Evolutionary conservation across 2,797 vertebrate species (phyloP), one percentile per base, ranked within the genome.

Genomic region (Garrulus glandarius): DNA sequence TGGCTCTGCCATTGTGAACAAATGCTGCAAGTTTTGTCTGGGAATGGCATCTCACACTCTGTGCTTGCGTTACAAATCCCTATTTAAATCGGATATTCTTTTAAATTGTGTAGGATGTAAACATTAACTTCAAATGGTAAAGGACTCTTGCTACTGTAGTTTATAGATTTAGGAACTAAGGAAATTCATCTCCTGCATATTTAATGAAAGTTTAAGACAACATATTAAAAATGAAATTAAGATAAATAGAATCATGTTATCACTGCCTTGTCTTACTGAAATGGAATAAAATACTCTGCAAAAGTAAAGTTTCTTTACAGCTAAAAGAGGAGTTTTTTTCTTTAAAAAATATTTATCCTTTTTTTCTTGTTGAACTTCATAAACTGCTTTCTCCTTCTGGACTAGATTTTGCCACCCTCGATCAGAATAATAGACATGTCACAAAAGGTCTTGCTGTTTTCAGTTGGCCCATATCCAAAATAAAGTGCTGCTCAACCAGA

Each of bases 221-320:
- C 9, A 39, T 94, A 97, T 97, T 95, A 94, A 96, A 95, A 96
- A 90, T 61, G 11, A 87, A 93, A 96, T 96, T 85, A 95, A 92
- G 88, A 95, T 86, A 91, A 88, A 94, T 61, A 92, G 27, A 97
- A 87, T 86, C 34, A 74, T 68, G 30, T 64, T 86, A 78, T 71
- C 63, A 32, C 49, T 92, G 55, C 21, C 9, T 7, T 1, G 1
- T 69, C 61, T 92, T 49, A 65, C 26, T 65, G 65, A 77, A 92
- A 92, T 65, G 87, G 47, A 92, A 78, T 55, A 92, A 84, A 37
- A 78, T 50, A 46, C 15, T 77, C 14, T 68, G 52, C 74, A 69
- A 93, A 84, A 94, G 6, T n/a, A 34, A n/a, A 52, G 49, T 60
- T 91, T 87, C 50, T 88, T 81, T 87, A 59, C 6, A 56, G 21